Conservation (phyloP, 1,140 invertebrate species). For the Drosophila busckii region DNA sequence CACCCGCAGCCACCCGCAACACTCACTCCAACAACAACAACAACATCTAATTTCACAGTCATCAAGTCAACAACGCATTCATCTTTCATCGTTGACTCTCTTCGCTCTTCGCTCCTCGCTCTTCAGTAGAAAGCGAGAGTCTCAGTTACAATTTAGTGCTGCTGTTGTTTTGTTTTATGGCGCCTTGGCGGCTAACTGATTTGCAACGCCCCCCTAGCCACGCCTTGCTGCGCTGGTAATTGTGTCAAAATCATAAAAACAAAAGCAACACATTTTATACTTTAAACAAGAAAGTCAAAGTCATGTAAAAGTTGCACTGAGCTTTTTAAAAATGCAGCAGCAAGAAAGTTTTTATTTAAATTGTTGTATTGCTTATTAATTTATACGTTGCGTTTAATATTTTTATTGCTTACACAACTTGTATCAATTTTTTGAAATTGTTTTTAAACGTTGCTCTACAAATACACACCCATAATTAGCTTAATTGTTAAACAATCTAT, state of each 20-base stretch:
- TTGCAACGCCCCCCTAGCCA: constrained; percentile 6
- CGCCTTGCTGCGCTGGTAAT: constrained; percentile 2
- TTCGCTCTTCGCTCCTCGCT: too few species aligned
- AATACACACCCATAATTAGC: constrained; percentile 44
- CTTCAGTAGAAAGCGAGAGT: constrained; percentile 66
- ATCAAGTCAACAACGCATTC: constrained; percentile 39
- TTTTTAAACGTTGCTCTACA: constrained; percentile 39
- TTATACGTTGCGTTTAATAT: constrained; percentile 18
- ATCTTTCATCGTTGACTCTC: too few species aligned
- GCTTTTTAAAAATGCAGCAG: neutral
- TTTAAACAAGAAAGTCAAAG: constrained; percentile 31
- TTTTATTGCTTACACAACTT: constrained; percentile 44
- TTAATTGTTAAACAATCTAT: constrained; percentile 56
- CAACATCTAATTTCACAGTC: constrained; percentile 63
- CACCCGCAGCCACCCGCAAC: constrained; percentile 9
- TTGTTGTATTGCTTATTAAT: neutral
- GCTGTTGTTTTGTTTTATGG: constrained; percentile 18
- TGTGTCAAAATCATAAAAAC: constrained; percentile 20
- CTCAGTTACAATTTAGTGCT: constrained; percentile 55
- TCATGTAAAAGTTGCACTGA: constrained; percentile 6
- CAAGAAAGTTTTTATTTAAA: neutral
- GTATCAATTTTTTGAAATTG: constrained; percentile 29
- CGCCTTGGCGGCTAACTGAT: constrained; percentile 49
- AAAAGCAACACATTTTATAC: too few species aligned
- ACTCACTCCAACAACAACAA: too few species aligned